These are phyloP conservation scores for Trichogramma evanescens DNA, from an alignment of 2,888 invertebrate species.

Conservation along the genomic window DNA sequence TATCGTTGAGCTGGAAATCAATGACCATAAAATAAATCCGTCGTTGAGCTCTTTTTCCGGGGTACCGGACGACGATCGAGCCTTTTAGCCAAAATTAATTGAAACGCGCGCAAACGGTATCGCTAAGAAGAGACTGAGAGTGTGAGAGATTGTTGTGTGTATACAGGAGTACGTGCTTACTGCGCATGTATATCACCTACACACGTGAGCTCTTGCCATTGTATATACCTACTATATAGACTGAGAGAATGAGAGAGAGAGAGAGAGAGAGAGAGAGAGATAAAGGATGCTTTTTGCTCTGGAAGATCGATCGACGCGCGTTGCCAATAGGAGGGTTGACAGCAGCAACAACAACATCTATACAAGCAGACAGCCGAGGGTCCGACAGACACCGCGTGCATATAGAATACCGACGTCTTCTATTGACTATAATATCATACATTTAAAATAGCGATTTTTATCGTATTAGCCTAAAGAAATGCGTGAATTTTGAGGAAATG, in stretches of 20 bases:
- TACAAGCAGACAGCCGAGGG: no score
- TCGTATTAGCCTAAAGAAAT: background rate
- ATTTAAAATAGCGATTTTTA: conserved; percentile 19
- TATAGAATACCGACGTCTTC: background rate
- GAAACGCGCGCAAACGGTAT: conserved; percentile 25
- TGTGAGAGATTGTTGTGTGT: background rate
- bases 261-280: background rate
- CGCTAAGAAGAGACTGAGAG: conserved; percentile 21
- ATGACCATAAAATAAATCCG: conserved; percentile 12
- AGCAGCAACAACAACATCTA: background rate
- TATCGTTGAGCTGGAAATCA: conserved; percentile 1
- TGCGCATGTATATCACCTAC: background rate
- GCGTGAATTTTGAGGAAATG: no score
- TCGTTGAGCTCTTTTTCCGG: background rate
- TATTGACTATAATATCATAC: conserved; percentile 26
- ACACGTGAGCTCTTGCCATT: background rate
- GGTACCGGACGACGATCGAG: conserved; percentile 3
- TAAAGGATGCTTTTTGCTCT: background rate
- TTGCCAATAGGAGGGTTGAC: conserved; percentile 6
- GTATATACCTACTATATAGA: background rate
- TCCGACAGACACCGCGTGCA: no score
- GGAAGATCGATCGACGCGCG: conserved; percentile 8
- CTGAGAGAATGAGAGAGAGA: background rate
- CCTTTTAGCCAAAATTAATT: conserved; percentile 28
- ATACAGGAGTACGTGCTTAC: background rate